Conservation (phyloP, 2,888 invertebrate genomes). For the Geophilus truncorum region DNA sequence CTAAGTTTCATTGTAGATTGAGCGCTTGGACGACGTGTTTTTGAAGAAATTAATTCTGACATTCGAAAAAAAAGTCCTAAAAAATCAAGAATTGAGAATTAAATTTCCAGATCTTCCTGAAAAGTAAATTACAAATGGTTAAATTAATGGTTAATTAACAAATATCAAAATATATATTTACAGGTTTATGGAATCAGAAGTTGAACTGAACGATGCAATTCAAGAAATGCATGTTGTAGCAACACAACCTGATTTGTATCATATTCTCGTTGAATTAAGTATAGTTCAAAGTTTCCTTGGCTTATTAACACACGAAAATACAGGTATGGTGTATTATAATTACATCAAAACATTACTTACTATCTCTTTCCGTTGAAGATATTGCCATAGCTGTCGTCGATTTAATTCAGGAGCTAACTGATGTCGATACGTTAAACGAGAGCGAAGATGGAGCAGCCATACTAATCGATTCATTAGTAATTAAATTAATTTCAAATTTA, state of each 20-base stretch:
- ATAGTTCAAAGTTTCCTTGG: slow-evolving; percentile 87
- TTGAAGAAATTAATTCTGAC: slow-evolving; percentile 82
- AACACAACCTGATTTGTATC: slow-evolving; percentile 92
- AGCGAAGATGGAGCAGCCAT: slow-evolving; percentile 85
- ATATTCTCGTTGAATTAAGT: slow-evolving; percentile 79
- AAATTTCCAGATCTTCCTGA: slow-evolving; percentile 96
- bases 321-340: slow-evolving; percentile 57
- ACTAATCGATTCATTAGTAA: slow-evolving; percentile 71
- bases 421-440: slow-evolving; percentile 92
- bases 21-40: slow-evolving; percentile 77
- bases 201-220: slow-evolving; percentile 80
- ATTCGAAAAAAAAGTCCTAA: slow-evolving; percentile 89
- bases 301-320: slow-evolving; percentile 91
- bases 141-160: slow-evolving; percentile 22
- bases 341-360: too few relatives aligned
- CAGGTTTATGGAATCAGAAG: slow-evolving; percentile 92
- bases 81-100: slow-evolving; percentile 95
- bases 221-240: slow-evolving; percentile 90
- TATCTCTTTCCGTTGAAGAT: too few relatives aligned
- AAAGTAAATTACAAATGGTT: slow-evolving; percentile 57
- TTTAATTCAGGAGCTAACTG: slow-evolving; percentile 80
- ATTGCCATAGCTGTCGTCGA: slow-evolving; percentile 74
- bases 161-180: slow-evolving; percentile 3
- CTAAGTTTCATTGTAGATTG: slow-evolving; percentile 55
- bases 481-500: slow-evolving; percentile 35